Evolutionary conservation across 1,140 invertebrate species (phyloP), one percentile per base, ranked within the genome.

Genomic region (Cecropterus lyciades): DNA sequence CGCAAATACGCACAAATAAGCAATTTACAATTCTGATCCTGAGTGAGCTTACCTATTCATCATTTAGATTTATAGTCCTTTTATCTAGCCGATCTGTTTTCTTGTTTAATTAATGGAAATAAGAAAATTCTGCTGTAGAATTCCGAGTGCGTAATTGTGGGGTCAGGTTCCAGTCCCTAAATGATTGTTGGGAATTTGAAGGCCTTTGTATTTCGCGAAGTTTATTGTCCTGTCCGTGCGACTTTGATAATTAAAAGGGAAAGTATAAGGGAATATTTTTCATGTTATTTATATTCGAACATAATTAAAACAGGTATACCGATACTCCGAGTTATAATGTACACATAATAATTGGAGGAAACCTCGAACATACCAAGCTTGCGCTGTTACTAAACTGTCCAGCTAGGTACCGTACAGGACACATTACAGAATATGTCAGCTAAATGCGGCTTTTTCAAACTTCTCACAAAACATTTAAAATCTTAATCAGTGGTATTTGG

Each of bases 21-120:
- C 76, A 88, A 90, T 90, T 90, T 84, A 90, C 87, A 90, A 87
- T 88, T 86, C 79, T 65, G 73, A 84, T 85, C 83, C 84, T 62
- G 55, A 76, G 57, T 80, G 79, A 85, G 81, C 80, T 79, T 75
- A 84, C 80, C 84, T 86, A 90, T 90, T 88, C 82, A 90, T 90
- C 85, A 90, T 90, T 90, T 79, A 90, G 87, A 90, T 90, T 90
- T 90, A 90, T 90, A 80, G 87, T 82, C 80, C 75, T 83, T 67
- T 87, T 88, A 90, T 88, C 84, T 83, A 86, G 75, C 75, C 80
- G 74, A 87, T 87, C 81, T 86, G 79, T 81, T 87, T 84, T 85
- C 80, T 81, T 88, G 85, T 88, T 87, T 90, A 90, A 90, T 78
- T 75, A 75, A 75, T 73, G 73, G 63, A 67, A 73, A 73, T 67